Evolutionary conservation across 1,140 invertebrate genomes (phyloP).

Genomic region (Drosophila azteca): DNA sequence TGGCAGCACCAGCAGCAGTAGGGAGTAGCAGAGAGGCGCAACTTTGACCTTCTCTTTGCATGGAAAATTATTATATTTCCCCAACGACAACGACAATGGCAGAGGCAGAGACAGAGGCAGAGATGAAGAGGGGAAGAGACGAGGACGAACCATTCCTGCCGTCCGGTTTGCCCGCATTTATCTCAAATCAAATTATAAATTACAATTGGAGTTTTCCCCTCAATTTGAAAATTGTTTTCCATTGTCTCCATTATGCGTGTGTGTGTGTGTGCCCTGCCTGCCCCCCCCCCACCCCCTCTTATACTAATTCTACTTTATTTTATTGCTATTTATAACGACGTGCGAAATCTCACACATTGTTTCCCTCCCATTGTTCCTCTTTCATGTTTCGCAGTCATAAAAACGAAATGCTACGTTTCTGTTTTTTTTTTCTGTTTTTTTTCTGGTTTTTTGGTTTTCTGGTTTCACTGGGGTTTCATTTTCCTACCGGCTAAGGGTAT

Average conservation of each 20-base stretch:
- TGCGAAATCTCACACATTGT: constrained; percentile 78
- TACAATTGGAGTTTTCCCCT: constrained; percentile 41
- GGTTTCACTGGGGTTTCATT: too few species aligned
- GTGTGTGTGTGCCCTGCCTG: too few species aligned
- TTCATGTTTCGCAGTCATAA: constrained; percentile 69
- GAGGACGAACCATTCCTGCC: neutral
- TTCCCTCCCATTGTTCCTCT: constrained; percentile 34
- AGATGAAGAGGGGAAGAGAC: too few species aligned
- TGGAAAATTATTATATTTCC: constrained; percentile 46
- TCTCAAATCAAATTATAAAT: constrained; percentile 62
- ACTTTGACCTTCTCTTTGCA: constrained; percentile 39
- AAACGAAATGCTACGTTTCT: constrained; percentile 60
- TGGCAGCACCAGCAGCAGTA: neutral
- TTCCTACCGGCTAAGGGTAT: too few species aligned
- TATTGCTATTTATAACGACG: constrained; percentile 75
- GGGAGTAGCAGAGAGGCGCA: constrained; percentile 8
- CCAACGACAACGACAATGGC: constrained; percentile 37
- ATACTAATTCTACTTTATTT: constrained; percentile 33
- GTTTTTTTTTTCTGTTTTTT: constrained; percentile 9
- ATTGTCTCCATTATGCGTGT: constrained; percentile 21
- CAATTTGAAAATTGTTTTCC: constrained; percentile 56
- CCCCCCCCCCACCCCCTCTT: neutral
- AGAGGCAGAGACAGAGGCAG: too few species aligned
- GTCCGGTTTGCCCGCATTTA: constrained; percentile 30
- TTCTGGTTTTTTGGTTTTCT: constrained; percentile 4